Conservation (phyloP, 2,888 invertebrate species). For the Odontocolon sp. region DNA sequence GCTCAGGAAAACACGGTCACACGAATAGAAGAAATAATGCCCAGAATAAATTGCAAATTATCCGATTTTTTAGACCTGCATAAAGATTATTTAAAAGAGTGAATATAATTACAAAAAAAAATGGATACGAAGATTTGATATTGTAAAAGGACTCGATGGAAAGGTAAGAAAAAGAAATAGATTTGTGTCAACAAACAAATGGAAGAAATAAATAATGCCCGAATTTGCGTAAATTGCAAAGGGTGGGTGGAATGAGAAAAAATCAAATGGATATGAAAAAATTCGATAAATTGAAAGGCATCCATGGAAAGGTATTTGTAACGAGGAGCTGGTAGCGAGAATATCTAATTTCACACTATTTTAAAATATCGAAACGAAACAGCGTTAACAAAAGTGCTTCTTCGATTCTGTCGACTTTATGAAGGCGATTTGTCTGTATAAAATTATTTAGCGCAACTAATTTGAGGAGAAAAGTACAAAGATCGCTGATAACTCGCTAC, state of each 20-base stretch:
- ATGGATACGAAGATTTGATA: background rate
- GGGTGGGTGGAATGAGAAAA: background rate
- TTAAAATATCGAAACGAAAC: background rate
- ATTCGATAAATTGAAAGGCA: background rate
- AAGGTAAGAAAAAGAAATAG: background rate
- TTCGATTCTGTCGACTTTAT: background rate
- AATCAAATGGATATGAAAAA: background rate
- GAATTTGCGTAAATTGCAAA: background rate
- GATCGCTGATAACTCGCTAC: constrained; percentile 37
- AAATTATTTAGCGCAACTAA: background rate
- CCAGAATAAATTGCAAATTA: constrained; percentile 27
- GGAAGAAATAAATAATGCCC: background rate
- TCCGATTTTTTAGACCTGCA: constrained; percentile 19
- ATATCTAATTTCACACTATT: constrained; percentile 10
- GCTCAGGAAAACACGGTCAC: constrained; percentile 28
- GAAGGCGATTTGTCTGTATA: background rate
- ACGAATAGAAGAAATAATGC: constrained; percentile 24
- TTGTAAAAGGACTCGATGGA: no score
- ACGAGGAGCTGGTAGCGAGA: no score
- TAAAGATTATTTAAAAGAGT: background rate
- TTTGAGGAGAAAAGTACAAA: constrained; percentile 8
- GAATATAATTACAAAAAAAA: background rate
- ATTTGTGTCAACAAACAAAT: no score
- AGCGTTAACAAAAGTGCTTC: background rate
- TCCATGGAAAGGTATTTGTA: no score